phyloP scores from a whole-genome alignment of 2,113 vertebrate species.

The Gila orcuttii region DNA sequence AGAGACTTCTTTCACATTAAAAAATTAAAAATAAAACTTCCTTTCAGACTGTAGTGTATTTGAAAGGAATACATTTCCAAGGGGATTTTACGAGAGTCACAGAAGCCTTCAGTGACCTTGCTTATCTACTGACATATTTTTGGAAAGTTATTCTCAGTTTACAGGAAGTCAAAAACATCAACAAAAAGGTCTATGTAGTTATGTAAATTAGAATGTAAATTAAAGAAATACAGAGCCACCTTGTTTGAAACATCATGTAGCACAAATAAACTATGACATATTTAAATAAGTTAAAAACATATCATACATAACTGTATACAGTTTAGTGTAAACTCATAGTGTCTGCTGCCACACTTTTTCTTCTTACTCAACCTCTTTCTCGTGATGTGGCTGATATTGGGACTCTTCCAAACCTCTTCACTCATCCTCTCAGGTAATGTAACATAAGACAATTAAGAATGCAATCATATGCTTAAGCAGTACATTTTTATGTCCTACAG shows the following conservation, averaged over 20 bases:
- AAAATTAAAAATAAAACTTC: not conserved
- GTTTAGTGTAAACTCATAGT: not conserved
- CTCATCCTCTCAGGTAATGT: slow-evolving; percentile 6
- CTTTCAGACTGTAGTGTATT: not conserved
- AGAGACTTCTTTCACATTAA: not conserved
- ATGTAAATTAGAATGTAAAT: not conserved
- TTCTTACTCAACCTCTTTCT: not conserved
- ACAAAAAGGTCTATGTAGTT: not conserved
- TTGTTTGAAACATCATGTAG: not conserved
- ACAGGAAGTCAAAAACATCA: not conserved
- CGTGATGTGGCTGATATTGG: slow-evolving; percentile 6
- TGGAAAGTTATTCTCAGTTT: not conserved
- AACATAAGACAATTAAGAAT: not conserved
- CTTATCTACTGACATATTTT: not conserved
- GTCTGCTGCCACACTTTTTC: not conserved
- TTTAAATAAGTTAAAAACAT: not conserved
- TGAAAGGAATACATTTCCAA: not conserved
- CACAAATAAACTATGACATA: not conserved
- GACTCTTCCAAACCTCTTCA: not conserved
- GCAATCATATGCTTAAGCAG: not conserved
- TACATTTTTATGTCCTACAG: not conserved
- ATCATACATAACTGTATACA: not conserved
- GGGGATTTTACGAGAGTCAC: not conserved
- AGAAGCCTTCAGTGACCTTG: not conserved
- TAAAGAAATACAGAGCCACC: not conserved